A percentile compares a stretch with the other conserved stretches of the same genome.
phyloP scores from a whole-genome alignment of 2,888 invertebrate species.

The Drosophila paramelanica region DNA sequence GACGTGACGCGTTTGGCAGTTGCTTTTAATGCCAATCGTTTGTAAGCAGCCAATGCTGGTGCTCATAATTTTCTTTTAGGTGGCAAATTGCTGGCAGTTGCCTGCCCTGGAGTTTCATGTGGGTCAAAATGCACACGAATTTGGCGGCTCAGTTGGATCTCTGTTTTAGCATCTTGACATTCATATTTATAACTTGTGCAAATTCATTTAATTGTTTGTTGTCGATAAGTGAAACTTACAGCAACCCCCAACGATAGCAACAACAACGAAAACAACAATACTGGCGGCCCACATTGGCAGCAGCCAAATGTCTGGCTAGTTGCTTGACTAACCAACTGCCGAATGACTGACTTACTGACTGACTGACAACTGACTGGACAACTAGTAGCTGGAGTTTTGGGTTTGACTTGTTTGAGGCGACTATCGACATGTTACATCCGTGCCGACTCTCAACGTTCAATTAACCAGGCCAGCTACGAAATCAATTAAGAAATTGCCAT shows the following conservation, averaged over 20 bases:
- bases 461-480: slow-evolving; percentile 66
- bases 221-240: slow-evolving; percentile 68
- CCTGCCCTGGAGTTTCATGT: slow-evolving; percentile 63
- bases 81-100: slow-evolving; percentile 78
- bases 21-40: slow-evolving; percentile 54
- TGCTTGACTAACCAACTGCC: slow-evolving; percentile 16
- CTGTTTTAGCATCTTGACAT: slow-evolving; percentile 60
- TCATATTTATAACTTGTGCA: slow-evolving; percentile 73
- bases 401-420: slow-evolving; percentile 43
- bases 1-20: slow-evolving; percentile 47
- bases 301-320: slow-evolving; percentile 13
- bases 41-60: slow-evolving; percentile 65
- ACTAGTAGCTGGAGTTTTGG: slow-evolving; percentile 22
- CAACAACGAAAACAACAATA: slow-evolving; percentile 17
- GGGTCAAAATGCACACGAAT: slow-evolving; percentile 72
- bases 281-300: slow-evolving; percentile 19
- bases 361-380: slow-evolving; percentile 58
- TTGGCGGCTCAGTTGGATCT: slow-evolving; percentile 25
- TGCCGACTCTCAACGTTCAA: slow-evolving; percentile 52
- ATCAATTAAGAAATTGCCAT: slow-evolving; percentile 71
- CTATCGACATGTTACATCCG: slow-evolving; percentile 75
- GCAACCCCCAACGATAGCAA: slow-evolving; percentile 20
- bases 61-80: slow-evolving; percentile 76
- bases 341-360: slow-evolving; percentile 31
- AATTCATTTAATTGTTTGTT: slow-evolving; percentile 68